Evolutionary conservation across 2,113 vertebrate genomes (phyloP).

Genomic region (Vidua chalybeata): DNA sequence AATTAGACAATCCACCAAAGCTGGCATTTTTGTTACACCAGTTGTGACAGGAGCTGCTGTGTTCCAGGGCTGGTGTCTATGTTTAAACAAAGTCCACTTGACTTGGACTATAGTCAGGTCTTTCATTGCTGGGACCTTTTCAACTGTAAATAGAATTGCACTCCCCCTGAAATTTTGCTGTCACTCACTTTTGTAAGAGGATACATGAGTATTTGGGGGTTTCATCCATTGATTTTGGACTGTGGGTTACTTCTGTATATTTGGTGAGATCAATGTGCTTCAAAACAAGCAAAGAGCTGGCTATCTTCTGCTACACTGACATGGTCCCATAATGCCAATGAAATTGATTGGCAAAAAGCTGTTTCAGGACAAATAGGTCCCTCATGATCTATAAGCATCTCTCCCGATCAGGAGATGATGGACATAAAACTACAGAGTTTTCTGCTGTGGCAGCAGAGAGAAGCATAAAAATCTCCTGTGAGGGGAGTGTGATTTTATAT

Average conservation of each 20-base stretch:
- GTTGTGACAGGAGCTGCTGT: not conserved
- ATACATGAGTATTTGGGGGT: not conserved
- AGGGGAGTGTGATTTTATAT: not conserved
- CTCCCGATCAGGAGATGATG: rapidly evolving
- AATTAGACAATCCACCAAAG: not conserved
- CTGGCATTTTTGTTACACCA: not conserved
- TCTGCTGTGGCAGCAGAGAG: not conserved
- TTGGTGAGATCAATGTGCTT: not conserved
- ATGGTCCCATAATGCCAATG: not conserved
- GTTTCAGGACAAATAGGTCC: not conserved
- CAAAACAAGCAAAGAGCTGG: not conserved
- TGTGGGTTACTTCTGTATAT: not conserved
- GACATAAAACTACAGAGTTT: not conserved
- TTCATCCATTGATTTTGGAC: not conserved
- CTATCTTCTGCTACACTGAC: not conserved
- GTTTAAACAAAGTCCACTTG: not conserved
- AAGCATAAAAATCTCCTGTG: not conserved
- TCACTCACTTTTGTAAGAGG: not conserved
- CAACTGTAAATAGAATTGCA: not conserved
- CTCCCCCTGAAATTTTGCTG: not conserved
- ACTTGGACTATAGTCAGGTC: not conserved
- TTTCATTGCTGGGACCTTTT: not conserved
- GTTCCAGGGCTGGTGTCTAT: not conserved
- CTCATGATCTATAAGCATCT: not conserved
- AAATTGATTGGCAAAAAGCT: slow-evolving; percentile 17